Conservation (phyloP, 2,888 invertebrate genomes). For the Gymnoscelis rufifasciata region DNA sequence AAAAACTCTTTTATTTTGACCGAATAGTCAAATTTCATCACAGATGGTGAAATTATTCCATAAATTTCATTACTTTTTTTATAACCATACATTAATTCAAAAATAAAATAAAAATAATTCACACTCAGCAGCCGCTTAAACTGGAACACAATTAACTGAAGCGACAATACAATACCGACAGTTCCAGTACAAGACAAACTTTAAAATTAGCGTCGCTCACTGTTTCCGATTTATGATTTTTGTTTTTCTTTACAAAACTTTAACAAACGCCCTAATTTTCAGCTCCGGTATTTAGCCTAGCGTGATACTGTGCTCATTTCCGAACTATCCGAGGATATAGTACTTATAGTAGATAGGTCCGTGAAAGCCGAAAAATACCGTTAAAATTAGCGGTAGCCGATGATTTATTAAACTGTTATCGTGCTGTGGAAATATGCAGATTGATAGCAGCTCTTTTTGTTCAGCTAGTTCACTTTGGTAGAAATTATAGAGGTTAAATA, state of each 20-base stretch:
- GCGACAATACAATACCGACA: too few species aligned
- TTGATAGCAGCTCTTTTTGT: slow-evolving; percentile 7
- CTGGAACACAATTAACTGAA: too few species aligned
- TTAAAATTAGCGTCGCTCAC: too few species aligned
- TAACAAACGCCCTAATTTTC: background rate
- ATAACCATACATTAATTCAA: too few species aligned
- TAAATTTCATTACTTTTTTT: too few species aligned
- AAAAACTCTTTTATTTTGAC: too few species aligned
- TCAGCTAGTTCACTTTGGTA: slow-evolving; percentile 2
- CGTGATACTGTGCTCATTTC: slow-evolving; percentile 12
- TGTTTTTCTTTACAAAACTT: background rate
- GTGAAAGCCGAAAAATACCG: slow-evolving; percentile 24
- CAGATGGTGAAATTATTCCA: too few species aligned
- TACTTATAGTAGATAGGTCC: slow-evolving; percentile 10
- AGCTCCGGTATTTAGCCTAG: slow-evolving; percentile 2
- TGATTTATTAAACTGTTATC: slow-evolving; percentile 33
- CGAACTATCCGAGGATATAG: slow-evolving; percentile 8
- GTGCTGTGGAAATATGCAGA: slow-evolving; percentile 29
- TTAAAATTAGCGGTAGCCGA: slow-evolving; percentile 27
- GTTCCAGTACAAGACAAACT: too few species aligned
- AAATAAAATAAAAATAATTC: too few species aligned
- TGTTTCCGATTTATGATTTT: background rate
- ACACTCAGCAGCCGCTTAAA: too few species aligned
- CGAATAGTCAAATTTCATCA: too few species aligned
- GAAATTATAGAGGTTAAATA: too few species aligned